Percentiles rank a stretch among this genome's conserved stretches.
Evolutionary conservation across 2,888 invertebrate genomes (phyloP).

Genomic region (Temnothorax ravouxi): DNA sequence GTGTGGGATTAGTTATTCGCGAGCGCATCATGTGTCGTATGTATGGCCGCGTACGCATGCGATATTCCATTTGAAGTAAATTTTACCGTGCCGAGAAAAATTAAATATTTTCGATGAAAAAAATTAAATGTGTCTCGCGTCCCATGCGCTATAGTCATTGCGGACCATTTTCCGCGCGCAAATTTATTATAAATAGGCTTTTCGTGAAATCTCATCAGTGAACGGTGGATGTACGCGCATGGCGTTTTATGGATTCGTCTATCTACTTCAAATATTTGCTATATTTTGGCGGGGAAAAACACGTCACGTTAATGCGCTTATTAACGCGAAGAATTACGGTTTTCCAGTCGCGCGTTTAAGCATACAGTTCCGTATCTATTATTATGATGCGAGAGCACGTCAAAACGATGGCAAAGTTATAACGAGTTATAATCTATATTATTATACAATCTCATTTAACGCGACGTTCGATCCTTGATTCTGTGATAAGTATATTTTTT

Average conservation of each 20-base stretch:
- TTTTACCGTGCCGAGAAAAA: slow-evolving; percentile 1
- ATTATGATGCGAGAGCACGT: not conserved
- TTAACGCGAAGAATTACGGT: not conserved
- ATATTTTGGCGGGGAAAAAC: not conserved
- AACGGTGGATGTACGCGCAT: no score
- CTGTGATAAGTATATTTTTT: not conserved
- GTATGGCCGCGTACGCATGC: slow-evolving; percentile 10
- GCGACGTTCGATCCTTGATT: not conserved
- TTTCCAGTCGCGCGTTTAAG: not conserved
- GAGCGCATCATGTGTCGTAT: slow-evolving; percentile 16
- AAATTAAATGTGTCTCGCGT: slow-evolving; percentile 19
- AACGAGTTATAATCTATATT: not conserved
- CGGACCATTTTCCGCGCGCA: not conserved
- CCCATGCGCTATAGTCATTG: not conserved
- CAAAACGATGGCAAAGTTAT: slow-evolving; percentile 4
- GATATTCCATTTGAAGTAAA: slow-evolving; percentile 41
- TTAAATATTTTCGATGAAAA: slow-evolving; percentile 49
- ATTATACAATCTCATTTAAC: not conserved
- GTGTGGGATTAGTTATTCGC: slow-evolving; percentile 44
- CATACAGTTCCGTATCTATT: not conserved
- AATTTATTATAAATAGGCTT: not conserved
- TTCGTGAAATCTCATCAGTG: not conserved
- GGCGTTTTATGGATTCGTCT: not conserved
- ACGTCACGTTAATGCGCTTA: not conserved
- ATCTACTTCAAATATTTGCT: slow-evolving; percentile 15